Evolutionary conservation across 2,888 invertebrate genomes (phyloP), one percentile per base, ranked within the genome.

Genomic region (Nezara viridula): DNA sequence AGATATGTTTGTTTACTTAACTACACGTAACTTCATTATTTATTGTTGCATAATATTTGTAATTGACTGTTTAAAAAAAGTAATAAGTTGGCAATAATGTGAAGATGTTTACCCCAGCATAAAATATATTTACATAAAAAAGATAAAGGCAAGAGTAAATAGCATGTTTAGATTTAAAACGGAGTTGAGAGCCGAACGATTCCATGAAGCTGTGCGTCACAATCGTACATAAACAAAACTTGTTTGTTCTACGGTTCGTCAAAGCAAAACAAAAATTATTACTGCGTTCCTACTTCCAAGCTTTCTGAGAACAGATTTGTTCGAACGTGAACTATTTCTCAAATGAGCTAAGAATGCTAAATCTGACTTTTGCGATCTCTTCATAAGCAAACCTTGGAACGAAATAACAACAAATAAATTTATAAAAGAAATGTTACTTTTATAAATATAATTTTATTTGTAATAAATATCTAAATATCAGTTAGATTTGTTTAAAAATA

Each of bases 221-320:
- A 73, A 73, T 73, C 7, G 32, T 19, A 73, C 66, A 19, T 37
- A 73, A 73, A 73, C 32, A 73, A 73, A 73, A 73, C 32, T 37
- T 73, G 66, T 73, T 73, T 73, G 66, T 37, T 73, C 32, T 19
- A 7, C 7, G 19, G 66, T 19, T 73, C 66, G 66, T 73, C 66
- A 37, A 37, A 73, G 37, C 66, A 73, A 37, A 73, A 73, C 66
- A 37, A 73, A 73, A 73, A 73, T 37, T 16, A 73, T 73, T 73
- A 73, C 66, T 27, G 32, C 32, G 19, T 37, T 37, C 32, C 32
- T 73, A 21, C 66, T 12, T 73, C 37, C 10, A 73, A 37, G 32
- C 66, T 73, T 73, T 73, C 66, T 37, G 1, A 7, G 66, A 73
- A 73, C 66, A 37, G 66, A 73, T 73, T 73, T 73, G 32, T 73